A percentile compares a stretch with the other conserved stretches of the same genome.
phyloP scores from a whole-genome alignment of 2,797 vertebrate genomes.

The Molossus alvarezi region DNA sequence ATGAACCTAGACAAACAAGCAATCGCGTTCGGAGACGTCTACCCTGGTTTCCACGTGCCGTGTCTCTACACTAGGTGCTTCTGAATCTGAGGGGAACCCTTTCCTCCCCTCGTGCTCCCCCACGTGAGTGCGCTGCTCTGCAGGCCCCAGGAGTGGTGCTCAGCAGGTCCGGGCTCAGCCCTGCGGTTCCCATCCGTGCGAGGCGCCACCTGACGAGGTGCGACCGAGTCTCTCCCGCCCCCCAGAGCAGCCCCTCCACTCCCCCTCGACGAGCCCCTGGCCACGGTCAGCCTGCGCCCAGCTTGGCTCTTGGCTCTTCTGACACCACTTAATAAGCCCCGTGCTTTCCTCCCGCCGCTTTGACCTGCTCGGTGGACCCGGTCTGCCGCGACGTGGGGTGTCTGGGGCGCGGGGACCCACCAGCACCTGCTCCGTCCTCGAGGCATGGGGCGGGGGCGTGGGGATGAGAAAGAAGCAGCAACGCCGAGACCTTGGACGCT shows the following conservation, averaged over 20 bases:
- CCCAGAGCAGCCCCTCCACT: too few relatives aligned
- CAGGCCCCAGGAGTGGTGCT: accelerated
- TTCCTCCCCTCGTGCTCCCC: background rate
- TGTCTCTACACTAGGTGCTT: accelerated
- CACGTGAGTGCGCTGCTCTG: background rate
- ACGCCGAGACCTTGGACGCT: background rate
- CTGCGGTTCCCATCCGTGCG: too few relatives aligned
- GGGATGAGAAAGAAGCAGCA: background rate
- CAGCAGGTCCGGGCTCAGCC: background rate
- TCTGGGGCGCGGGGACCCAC: too few relatives aligned
- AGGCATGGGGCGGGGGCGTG: accelerated
- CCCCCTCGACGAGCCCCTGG: background rate
- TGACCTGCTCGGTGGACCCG: background rate
- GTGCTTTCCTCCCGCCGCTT: background rate
- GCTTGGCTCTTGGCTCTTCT: background rate
- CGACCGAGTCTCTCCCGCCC: too few relatives aligned
- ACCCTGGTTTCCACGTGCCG: accelerated
- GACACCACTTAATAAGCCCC: background rate
- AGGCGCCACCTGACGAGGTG: too few relatives aligned
- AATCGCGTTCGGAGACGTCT: accelerated
- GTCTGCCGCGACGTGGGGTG: background rate
- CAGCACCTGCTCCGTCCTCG: accelerated
- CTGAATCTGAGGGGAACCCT: background rate
- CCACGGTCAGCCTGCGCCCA: background rate
- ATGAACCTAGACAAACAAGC: conserved; percentile 10